Base-by-base conservation (phyloP, 2,113 vertebrate species). In the Tragelaphus scriptus region DNA sequence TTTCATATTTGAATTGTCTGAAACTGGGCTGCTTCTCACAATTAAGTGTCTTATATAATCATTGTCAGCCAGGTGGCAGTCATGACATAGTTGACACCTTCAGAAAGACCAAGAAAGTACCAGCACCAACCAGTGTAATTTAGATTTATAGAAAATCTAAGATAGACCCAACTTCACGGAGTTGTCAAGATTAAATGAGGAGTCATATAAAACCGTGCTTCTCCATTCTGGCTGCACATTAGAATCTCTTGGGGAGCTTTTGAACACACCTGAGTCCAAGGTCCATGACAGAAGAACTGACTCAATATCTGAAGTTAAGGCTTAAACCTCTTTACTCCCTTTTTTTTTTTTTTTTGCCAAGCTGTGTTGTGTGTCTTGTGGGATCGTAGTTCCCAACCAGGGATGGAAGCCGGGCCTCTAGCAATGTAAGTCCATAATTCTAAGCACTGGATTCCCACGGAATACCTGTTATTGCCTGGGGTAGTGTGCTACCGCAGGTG, bases 1-100 rank as follows among this genome's bases (percentile, higher is more conserved):
- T 92, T 44, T 77, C 30, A 94, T 44, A 91, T 90, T 53, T 88
- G 82, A 85, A 68, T 58, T 28, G 93, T 97, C 59, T 88, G 55
- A 85, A 95, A 87, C 9, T 65, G 63, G 89, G 58, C 59, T 81
- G 28, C 23, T 81, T 94, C 51, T 90, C 65, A 90, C 30, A 93
- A 85, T 15, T 90, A 44, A 80, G 65, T 90, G 49, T 71, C 80
- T 79, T 56, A 85, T 36, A 91, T 44, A 91, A 85, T 80, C 88
- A 65, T 0, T 47, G 44, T 55, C 47, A 63, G 53, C 81, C 86
- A 94, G 53, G 40, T n/a, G 13, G 61, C 32, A 96, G 93, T 88
- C 36, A 80, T 71, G 68, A 95, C 21, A 85, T 5, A 63, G 63
- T 0, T 25, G 91, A 94, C 53, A 92, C 30, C 68, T 89, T 68